Conservation (phyloP, 2,888 invertebrate species). For the Villa cingulata region DNA sequence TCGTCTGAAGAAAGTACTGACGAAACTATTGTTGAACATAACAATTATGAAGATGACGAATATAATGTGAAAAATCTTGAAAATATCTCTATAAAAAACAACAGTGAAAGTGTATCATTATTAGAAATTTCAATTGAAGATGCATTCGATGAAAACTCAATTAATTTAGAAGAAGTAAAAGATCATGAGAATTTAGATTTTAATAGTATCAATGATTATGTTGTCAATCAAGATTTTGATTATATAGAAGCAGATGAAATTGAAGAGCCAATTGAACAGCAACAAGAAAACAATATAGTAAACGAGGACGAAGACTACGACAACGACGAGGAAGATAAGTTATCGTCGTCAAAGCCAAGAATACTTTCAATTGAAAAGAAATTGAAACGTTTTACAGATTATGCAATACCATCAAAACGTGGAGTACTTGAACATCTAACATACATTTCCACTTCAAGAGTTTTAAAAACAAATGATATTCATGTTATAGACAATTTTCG, state of each 20-base stretch:
- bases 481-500: slow-evolving; percentile 18
- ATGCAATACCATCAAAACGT: slow-evolving; percentile 13
- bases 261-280: not conserved
- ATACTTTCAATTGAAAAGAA: slow-evolving; percentile 36
- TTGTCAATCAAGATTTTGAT: slow-evolving; percentile 10
- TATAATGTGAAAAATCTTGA: slow-evolving; percentile 10
- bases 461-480: slow-evolving; percentile 14
- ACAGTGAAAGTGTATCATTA: slow-evolving; percentile 21
- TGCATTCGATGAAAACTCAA: slow-evolving; percentile 23
- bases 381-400: slow-evolving; percentile 25
- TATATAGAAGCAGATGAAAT: slow-evolving; percentile 6
- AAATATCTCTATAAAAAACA: not conserved
- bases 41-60: slow-evolving; percentile 9
- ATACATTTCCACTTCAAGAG: slow-evolving; percentile 15
- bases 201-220: not conserved
- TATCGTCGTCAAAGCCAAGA: slow-evolving; percentile 30
- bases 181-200: not conserved
- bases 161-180: slow-evolving; percentile 13
- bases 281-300: not conserved
- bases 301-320: too few relatives aligned
- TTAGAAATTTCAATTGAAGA: slow-evolving; percentile 33
- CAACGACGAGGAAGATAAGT: not conserved
- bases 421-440: slow-evolving; percentile 19
- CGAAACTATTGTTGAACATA: slow-evolving; percentile 27
- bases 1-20: slow-evolving; percentile 33